Base-by-base conservation (phyloP, 2,888 invertebrate species). In the Oxyteleia sp. region DNA sequence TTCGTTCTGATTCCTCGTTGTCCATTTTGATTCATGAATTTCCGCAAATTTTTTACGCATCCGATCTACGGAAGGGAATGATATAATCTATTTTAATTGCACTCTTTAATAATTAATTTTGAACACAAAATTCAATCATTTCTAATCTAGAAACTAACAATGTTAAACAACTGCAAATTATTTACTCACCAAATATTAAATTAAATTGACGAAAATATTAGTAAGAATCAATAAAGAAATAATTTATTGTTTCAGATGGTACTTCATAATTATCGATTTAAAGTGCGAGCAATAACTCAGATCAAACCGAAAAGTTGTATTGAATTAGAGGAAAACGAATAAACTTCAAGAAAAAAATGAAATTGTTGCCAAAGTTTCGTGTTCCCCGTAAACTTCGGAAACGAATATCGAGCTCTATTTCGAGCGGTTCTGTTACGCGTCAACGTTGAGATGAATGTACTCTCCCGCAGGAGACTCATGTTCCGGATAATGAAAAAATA, bases 401-500 rank as follows among this genome's bases (percentile, higher is more conserved):
- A 78, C 78, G 72, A 82, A 82, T 82, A 82, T 82, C 68, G 72
- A 78, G 63, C 66, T 66, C 66, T 76, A 78, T 82, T 82, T 72
- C 82, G 68, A 69, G 23, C 68, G 66, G 59, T 82, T 82, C 72
- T 78, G 76, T 82, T 82, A 53, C 72, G 61, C 63, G 82, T 82
- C 82, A 82, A 78, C 55, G 78, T 55, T 53, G 72, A 82, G 76
- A 82, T 82, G 71, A 78, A 82, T 82, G 82, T 82, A 82, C 78
- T 82, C 68, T 61, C 78, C 66, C 76, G 66, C 29, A 82, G 72
- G 82, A 82, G 71, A 64, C 76, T 82, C 82, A 64, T 82, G 82
- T 82, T 57, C 47, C 38, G 72, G 82, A 82, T 82, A 82, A 82
- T 76, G 82, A 82, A 82, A 82, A 76, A 82, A 82, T 82, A 82